Evolutionary conservation across 2,797 vertebrate genomes (phyloP), one percentile per base, ranked within the genome.

Genomic region (Pseudopleuronectes americanus): DNA sequence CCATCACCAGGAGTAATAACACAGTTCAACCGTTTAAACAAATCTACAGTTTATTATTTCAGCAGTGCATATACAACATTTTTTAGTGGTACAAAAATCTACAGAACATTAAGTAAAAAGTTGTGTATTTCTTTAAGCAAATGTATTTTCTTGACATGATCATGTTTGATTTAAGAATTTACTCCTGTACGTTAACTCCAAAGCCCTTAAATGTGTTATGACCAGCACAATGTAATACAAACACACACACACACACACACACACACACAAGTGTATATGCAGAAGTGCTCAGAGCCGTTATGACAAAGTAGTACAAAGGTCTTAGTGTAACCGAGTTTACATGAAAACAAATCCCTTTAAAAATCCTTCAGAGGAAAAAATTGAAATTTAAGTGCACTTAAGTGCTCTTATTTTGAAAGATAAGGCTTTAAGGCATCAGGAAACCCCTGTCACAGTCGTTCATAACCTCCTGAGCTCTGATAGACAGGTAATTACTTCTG

Each of bases 11-110:
- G 47, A 38, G 12, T 16, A 87, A 86, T 57, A 85, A 89, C 75
- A 76, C 3, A 75, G 43, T 33, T 79, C 75, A 84, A 71, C 45
- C 77, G 78, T 81, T 84, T 80, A 83, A 90, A 90, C 87, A 92
- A 79, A 81, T 66, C 76, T 84, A 80, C 71, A 60, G 71, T 91
- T 92, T 91, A 91, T 89, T 93, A 79, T 75, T 80, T 81, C 81
- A 87, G 85, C 79, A 83, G 85, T 85, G 84, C 78, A 80, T 90
- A 71, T 81, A 84, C 80, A 85, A 64, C 69, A 79, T 83, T 81
- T 81, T 31, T 77, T 83, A 82, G 68, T 83, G 77, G 74, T 75
- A 89, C 74, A 88, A 76, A 87, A 74, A 65, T 76, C 71, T 70
- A 65, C 71, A 79, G 12, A 64, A 74, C 45, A 52, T 23, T 49